phyloP scores from a whole-genome alignment of 1,140 invertebrate genomes.

The Kradibia gibbosae region DNA sequence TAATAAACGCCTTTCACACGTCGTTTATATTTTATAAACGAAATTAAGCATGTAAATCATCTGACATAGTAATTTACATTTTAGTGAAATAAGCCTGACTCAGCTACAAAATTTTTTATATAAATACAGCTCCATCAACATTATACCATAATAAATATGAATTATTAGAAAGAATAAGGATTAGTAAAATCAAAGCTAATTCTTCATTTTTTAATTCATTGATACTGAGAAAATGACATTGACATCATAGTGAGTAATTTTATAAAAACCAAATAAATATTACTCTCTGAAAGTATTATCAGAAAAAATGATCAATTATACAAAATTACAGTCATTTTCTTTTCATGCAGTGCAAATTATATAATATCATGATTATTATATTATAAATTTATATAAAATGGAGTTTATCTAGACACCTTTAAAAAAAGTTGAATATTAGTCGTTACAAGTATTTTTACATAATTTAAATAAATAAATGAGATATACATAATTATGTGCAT shows the following conservation, averaged over 20 bases:
- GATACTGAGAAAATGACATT: not conserved
- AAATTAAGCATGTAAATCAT: not conserved
- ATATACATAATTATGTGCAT: not conserved
- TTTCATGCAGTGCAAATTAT: not conserved
- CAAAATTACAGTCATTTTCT: constrained; percentile 2
- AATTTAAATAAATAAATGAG: not conserved
- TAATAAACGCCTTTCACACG: not conserved
- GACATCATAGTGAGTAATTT: not conserved
- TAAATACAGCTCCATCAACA: not conserved
- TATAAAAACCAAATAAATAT: constrained; percentile 6
- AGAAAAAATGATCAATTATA: not conserved
- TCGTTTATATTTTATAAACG: not conserved
- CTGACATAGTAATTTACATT: not conserved
- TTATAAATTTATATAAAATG: not conserved
- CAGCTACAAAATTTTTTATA: not conserved
- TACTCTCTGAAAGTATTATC: constrained; percentile 4
- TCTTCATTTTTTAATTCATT: not conserved
- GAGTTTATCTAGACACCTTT: not conserved
- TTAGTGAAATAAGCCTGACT: not conserved
- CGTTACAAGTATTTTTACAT: not conserved
- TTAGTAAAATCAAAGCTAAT: not conserved
- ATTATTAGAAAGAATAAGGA: not conserved
- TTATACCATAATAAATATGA: not conserved
- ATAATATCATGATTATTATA: not conserved
- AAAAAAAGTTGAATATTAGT: not conserved